A percentile compares a stretch with the other conserved stretches of the same genome.
Conservation (phyloP, 2,797 vertebrate genomes). For the Glyptemys insculpta region DNA sequence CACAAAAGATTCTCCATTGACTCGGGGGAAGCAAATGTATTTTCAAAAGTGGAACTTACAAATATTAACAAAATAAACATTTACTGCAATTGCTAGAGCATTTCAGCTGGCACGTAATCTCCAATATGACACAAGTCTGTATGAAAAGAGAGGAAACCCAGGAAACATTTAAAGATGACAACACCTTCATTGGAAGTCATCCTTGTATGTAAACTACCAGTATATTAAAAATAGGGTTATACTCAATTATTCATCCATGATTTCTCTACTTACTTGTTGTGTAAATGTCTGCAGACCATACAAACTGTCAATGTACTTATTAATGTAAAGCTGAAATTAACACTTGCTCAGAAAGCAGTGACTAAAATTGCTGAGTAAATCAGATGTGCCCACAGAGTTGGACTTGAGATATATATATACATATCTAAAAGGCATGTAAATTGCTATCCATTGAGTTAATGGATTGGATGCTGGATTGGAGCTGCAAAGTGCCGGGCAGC, state of each 20-base stretch:
- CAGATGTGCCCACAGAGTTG: neutral
- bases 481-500: neutral
- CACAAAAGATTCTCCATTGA: neutral
- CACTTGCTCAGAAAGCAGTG: neutral
- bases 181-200: neutral
- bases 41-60: slow-evolving; percentile 11
- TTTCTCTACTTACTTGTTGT: neutral
- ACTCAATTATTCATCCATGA: neutral
- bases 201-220: neutral
- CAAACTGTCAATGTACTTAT: neutral
- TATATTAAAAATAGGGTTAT: neutral
- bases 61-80: slow-evolving; percentile 6
- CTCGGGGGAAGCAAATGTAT: neutral
- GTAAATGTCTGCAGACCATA: neutral
- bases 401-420: slow-evolving; percentile 8
- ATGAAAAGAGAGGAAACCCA: neutral
- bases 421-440: neutral
- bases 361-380: slow-evolving; percentile 12
- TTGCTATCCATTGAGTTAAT: neutral
- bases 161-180: neutral
- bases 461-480: neutral
- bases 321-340: neutral
- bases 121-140: neutral
- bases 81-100: neutral
- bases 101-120: slow-evolving; percentile 26